Conservation (phyloP, 2,113 vertebrate species). For the Octodon degus region DNA sequence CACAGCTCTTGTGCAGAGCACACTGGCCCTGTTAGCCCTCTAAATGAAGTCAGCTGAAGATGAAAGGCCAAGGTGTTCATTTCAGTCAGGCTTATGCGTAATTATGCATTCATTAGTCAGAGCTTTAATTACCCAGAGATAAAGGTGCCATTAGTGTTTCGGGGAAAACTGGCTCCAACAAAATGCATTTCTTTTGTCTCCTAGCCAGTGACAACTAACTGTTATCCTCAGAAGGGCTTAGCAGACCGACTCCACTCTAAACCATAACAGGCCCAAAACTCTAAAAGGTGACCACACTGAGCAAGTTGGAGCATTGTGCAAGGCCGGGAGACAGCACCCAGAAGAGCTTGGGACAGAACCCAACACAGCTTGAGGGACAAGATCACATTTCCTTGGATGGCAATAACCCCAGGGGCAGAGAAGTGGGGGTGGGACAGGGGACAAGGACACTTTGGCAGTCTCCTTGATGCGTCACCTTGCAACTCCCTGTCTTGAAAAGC, state of each 20-base stretch:
- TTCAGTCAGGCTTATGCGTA: constrained; percentile 80
- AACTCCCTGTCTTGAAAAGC: background rate
- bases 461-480: background rate
- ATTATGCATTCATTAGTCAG: constrained; percentile 84
- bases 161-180: constrained; percentile 68
- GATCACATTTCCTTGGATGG: background rate
- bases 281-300: fast-evolving
- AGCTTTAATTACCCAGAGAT: constrained; percentile 85
- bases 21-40: background rate
- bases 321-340: background rate
- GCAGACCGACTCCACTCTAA: constrained; percentile 72
- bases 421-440: fast-evolving
- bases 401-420: background rate
- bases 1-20: constrained; percentile 43
- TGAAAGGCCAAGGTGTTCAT: constrained; percentile 76
- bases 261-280: fast-evolving
- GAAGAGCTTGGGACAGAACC: background rate
- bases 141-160: constrained; percentile 79
- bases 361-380: background rate
- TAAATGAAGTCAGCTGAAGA: constrained; percentile 76
- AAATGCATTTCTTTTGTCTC: constrained; percentile 80
- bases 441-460: fast-evolving
- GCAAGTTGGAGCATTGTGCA: background rate
- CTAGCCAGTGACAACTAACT: constrained; percentile 74
- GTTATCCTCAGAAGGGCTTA: constrained; percentile 78